phyloP scores from a whole-genome alignment of 2,797 vertebrate genomes.

The Oreochromis grahami region DNA sequence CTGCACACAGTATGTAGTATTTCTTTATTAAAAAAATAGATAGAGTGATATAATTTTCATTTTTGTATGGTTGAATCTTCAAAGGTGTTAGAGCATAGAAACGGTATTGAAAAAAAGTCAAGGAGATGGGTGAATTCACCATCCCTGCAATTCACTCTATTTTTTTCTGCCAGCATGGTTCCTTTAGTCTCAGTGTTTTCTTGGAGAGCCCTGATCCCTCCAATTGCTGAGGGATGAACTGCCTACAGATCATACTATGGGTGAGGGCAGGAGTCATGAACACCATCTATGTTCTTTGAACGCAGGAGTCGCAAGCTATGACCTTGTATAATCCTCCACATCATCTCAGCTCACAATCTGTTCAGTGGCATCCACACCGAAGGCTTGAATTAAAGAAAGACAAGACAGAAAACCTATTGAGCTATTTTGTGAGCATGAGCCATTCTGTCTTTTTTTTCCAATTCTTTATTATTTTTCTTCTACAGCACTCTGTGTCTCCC shows the following conservation, averaged over 20 bases:
- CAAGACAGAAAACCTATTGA: constrained; percentile 29
- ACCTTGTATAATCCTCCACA: constrained; percentile 47
- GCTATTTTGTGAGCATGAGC: constrained; percentile 31
- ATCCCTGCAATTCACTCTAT: neutral
- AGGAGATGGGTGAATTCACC: neutral
- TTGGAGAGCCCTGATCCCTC: constrained; percentile 12
- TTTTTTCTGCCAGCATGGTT: neutral
- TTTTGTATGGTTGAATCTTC: neutral
- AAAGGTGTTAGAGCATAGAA: neutral
- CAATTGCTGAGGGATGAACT: constrained; percentile 4
- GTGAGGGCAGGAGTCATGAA: constrained; percentile 36
- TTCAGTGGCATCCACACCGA: neutral
- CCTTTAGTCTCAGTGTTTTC: constrained; percentile 9
- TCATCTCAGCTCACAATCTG: constrained; percentile 31
- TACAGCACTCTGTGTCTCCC: constrained; percentile 38
- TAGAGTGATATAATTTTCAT: neutral
- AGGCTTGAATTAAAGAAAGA: constrained; percentile 66
- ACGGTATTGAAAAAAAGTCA: neutral
- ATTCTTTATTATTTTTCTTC: constrained; percentile 30
- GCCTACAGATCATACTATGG: constrained; percentile 22
- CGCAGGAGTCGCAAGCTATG: constrained; percentile 26
- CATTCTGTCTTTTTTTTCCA: neutral
- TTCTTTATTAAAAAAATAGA: neutral
- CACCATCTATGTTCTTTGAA: constrained; percentile 26
- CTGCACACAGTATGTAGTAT: neutral